Conservation (phyloP, 2,888 invertebrate species). For the Ormyrus rosae region DNA sequence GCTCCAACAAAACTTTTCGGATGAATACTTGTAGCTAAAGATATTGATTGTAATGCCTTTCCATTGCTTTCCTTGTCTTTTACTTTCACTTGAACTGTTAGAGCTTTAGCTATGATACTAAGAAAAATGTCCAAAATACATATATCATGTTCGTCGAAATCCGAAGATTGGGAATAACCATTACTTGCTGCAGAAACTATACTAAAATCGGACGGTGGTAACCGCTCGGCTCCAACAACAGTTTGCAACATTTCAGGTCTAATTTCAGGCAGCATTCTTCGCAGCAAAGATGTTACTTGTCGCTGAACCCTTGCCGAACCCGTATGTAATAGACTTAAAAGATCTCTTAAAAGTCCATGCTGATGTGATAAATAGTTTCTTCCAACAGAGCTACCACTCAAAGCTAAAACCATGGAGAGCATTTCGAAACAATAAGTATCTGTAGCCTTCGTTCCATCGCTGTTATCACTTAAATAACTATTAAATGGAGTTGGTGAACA, state of each 20-base stretch:
- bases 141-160: conserved; percentile 79
- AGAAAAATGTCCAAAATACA: conserved; percentile 93
- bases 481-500: conserved; percentile 76
- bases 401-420: conserved; percentile 94
- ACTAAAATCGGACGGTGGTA: conserved; percentile 87
- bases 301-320: conserved; percentile 96
- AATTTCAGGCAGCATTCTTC: conserved; percentile 93
- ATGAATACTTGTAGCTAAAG: conserved; percentile 80
- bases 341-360: conserved; percentile 88
- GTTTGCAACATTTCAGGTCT: conserved; percentile 89
- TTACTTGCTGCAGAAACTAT: conserved; percentile 81
- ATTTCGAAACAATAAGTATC: conserved; percentile 99
- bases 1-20: conserved; percentile 78
- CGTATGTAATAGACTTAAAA: conserved; percentile 91
- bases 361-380: conserved; percentile 93
- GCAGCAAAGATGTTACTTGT: conserved; percentile 91
- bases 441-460: conserved; percentile 77
- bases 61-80: conserved; percentile 80
- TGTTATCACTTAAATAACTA: conserved; percentile 74
- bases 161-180: conserved; percentile 72
- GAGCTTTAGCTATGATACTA: conserved; percentile 92
- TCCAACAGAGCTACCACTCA: conserved; percentile 95
- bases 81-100: conserved; percentile 92
- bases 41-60: conserved; percentile 77
- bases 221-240: conserved; percentile 83